Percentiles rank a stretch among this genome's conserved stretches.
Conservation (phyloP, 2,888 invertebrate genomes). For the Euzophera pinguis region DNA sequence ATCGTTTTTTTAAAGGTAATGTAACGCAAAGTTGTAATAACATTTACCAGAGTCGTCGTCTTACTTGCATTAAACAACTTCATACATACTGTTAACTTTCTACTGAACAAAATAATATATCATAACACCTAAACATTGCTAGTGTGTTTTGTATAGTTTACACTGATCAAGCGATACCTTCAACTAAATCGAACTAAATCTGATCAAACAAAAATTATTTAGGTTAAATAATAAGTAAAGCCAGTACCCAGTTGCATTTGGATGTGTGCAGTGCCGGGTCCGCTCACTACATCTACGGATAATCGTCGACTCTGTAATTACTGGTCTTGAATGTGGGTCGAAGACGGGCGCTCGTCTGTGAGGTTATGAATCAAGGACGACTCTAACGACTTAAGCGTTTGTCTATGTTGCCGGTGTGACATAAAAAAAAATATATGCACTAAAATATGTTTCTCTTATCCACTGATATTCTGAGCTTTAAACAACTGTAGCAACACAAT, state of each 20-base stretch:
- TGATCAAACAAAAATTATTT: background rate
- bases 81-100: background rate
- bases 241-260: background rate
- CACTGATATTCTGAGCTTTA: no score
- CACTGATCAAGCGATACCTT: background rate
- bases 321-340: conserved; percentile 38
- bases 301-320: conserved; percentile 10
- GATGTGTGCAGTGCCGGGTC: conserved; percentile 1
- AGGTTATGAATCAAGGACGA: conserved; percentile 54
- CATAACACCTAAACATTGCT: background rate
- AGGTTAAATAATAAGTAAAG: background rate
- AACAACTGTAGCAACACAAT: no score
- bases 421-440: background rate
- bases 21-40: no score
- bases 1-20: no score
- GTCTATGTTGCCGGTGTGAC: background rate
- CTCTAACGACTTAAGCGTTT: conserved; percentile 5
- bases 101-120: background rate
- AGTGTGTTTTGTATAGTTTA: no score
- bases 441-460: no score
- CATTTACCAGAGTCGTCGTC: background rate
- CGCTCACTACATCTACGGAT: conserved; percentile 9
- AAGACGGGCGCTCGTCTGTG: conserved; percentile 40
- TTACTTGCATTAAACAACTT: background rate
- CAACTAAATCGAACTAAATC: background rate